Evolutionary conservation across 2,888 invertebrate genomes (phyloP).

Genomic region (Lydus trimaculatus): DNA sequence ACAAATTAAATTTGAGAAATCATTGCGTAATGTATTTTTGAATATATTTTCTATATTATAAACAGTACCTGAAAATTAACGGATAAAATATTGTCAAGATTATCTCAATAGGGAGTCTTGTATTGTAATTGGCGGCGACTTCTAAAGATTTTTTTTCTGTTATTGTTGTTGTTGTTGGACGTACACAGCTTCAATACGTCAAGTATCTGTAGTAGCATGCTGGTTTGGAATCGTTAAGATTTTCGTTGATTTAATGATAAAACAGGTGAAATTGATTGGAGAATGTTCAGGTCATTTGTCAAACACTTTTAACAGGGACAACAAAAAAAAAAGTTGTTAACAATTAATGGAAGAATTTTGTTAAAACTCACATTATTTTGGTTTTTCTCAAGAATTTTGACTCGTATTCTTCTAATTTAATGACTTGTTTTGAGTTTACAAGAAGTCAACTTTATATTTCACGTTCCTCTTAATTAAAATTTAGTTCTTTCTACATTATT

Average conservation of each 20-base stretch:
- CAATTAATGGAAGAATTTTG: not conserved
- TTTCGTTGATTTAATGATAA: not conserved
- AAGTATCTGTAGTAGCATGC: slow-evolving; percentile 2
- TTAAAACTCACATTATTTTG: not conserved
- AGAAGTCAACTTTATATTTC: not conserved
- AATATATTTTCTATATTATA: not conserved
- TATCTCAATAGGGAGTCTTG: slow-evolving; percentile 1
- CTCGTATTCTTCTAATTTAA: not conserved
- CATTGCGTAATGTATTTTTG: not conserved
- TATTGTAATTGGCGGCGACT: not conserved
- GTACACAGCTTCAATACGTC: not conserved
- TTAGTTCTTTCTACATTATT: not conserved
- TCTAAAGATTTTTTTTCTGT: not conserved
- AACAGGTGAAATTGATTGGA: not conserved
- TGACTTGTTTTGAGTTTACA: not conserved
- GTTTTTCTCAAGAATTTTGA: not conserved
- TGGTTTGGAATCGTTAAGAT: not conserved
- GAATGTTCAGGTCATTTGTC: not conserved
- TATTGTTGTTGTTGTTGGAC: too few relatives aligned
- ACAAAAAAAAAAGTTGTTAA: not conserved
- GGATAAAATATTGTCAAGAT: not conserved
- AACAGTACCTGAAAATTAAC: not conserved
- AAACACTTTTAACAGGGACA: not conserved
- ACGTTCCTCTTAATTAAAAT: not conserved
- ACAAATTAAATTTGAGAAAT: not conserved